Percentiles rank a stretch among this genome's conserved stretches.
Conservation (phyloP, 1,140 invertebrate genomes). For the Theocolax elegans region DNA sequence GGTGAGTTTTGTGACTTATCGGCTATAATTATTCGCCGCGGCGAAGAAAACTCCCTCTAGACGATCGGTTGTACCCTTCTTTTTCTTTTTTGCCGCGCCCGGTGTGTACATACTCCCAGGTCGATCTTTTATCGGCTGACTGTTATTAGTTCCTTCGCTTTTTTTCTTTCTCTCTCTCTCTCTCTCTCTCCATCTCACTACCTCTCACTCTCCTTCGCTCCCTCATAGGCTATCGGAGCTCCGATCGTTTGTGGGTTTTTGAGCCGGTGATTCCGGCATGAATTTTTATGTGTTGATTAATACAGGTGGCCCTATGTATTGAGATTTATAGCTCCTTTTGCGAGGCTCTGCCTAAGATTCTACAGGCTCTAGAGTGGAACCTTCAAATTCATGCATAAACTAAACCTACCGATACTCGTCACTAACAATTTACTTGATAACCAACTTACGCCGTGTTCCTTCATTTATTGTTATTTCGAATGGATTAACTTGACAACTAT, state of each 20-base stretch:
- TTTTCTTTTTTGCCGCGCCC: not conserved
- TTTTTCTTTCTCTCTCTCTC: not conserved
- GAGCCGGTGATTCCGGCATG: not conserved
- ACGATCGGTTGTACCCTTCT: conserved; percentile 15
- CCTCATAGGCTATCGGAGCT: conserved; percentile 7
- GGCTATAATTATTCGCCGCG: conserved; percentile 36
- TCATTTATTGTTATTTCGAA: too few species aligned
- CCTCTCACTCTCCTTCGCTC: not conserved
- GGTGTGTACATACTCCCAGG: not conserved
- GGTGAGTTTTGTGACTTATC: conserved; percentile 31
- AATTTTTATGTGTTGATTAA: conserved; percentile 29
- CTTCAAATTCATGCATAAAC: too few species aligned
- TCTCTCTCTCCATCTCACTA: conserved; percentile 7
- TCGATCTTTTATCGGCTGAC: conserved; percentile 29
- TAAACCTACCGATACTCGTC: too few species aligned
- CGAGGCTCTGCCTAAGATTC: not conserved
- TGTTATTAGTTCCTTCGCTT: conserved; percentile 24
- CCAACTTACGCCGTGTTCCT: too few species aligned
- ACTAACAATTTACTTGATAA: too few species aligned
- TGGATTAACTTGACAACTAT: too few species aligned
- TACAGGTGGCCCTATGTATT: not conserved
- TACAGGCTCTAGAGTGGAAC: too few species aligned
- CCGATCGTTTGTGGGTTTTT: conserved; percentile 22
- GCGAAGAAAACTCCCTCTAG: conserved; percentile 11
- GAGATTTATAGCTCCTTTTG: not conserved